Evolutionary conservation across 2,888 invertebrate genomes (phyloP).

Genomic region (Mechanitis mazaeus): DNA sequence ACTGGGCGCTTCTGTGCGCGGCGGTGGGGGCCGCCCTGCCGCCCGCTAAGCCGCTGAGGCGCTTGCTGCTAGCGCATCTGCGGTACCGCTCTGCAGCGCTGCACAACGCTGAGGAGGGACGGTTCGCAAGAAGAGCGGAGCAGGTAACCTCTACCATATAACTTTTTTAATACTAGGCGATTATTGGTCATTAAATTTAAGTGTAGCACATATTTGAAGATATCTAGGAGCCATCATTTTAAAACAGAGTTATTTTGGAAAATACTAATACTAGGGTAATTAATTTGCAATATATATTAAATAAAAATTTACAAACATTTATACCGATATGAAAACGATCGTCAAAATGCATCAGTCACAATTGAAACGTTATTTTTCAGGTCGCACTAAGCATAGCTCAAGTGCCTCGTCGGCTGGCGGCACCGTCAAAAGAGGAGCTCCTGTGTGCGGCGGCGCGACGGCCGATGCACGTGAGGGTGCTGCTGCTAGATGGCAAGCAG

Average conservation of each 20-base stretch:
- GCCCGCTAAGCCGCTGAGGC: conserved; percentile 88
- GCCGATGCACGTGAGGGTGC: conserved; percentile 92
- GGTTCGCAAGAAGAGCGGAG: conserved; percentile 94
- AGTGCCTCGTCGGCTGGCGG: conserved; percentile 87
- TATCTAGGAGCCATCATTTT: no score
- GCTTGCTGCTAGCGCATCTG: conserved; percentile 92
- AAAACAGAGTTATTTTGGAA: no score
- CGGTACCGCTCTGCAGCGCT: conserved; percentile 92
- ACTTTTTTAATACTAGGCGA: no score
- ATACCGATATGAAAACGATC: conserved; percentile 1
- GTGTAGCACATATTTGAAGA: no score
- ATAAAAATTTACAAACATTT: background rate
- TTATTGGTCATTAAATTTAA: no score
- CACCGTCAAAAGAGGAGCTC: conserved; percentile 94
- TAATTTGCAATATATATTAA: no score
- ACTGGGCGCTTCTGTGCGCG: conserved; percentile 90
- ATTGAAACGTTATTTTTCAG: conserved; percentile 33
- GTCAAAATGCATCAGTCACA: background rate
- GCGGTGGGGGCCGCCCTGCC: conserved; percentile 84
- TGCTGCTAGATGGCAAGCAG: conserved; percentile 96
- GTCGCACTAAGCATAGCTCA: conserved; percentile 70
- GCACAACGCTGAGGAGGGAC: conserved; percentile 91
- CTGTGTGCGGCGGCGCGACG: conserved; percentile 93
- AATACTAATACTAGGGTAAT: no score
- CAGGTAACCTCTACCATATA: conserved; percentile 70